Evolutionary conservation across 2,113 vertebrate species (phyloP).

Genomic region (Grammomys surdaster): DNA sequence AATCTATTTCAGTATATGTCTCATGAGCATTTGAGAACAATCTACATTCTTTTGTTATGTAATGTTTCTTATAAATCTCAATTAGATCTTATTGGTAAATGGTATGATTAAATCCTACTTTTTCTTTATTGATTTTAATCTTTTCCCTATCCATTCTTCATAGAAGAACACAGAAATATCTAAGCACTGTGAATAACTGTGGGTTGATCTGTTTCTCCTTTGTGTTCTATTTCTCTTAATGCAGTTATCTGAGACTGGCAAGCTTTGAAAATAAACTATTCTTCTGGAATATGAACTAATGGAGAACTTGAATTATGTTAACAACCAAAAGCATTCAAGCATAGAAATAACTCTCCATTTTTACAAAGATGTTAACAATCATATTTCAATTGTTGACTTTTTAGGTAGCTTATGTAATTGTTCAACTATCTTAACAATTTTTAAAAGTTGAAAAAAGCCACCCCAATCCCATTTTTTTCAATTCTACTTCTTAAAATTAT

Average conservation of each 20-base stretch:
- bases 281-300: neutral
- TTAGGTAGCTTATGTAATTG: neutral
- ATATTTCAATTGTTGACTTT: neutral
- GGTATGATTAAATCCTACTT: conserved; percentile 19
- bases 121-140: conserved; percentile 25
- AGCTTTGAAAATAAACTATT: neutral
- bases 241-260: neutral
- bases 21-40: conserved; percentile 30
- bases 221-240: neutral
- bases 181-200: neutral
- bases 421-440: neutral
- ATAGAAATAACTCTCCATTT: neutral
- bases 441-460: neutral
- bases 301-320: neutral
- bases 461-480: neutral
- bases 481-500: conserved; percentile 3
- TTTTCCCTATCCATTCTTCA: conserved; percentile 33
- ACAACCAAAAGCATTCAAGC: neutral
- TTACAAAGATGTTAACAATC: neutral
- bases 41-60: conserved; percentile 19
- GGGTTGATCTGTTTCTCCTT: conserved; percentile 22
- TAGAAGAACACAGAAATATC: neutral
- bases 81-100: conserved; percentile 13
- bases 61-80: conserved; percentile 29
- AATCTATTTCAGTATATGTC: neutral